phyloP scores from a whole-genome alignment of 2,797 vertebrate genomes.

The Gobionotothen gibberifrons region DNA sequence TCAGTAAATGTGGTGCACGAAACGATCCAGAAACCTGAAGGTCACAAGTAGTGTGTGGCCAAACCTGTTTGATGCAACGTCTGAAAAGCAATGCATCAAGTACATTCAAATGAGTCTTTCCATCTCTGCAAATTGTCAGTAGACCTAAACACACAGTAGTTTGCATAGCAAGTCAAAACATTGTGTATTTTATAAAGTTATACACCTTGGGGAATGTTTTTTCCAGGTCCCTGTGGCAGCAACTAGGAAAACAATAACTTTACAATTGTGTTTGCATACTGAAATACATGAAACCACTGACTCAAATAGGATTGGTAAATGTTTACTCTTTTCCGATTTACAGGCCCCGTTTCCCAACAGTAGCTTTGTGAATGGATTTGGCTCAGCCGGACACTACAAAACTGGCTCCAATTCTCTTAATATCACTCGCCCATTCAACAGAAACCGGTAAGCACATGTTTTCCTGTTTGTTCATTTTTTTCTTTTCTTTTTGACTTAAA shows the following conservation, averaged over 20 bases:
- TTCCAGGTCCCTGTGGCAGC: background rate
- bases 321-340: background rate
- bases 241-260: background rate
- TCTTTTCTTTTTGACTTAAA: background rate
- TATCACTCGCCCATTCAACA: conserved; percentile 93
- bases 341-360: conserved; percentile 98
- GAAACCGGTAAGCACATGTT: conserved; percentile 89
- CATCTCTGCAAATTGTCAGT: background rate
- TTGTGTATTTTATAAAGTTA: background rate
- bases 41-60: background rate
- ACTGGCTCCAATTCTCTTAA: conserved; percentile 89
- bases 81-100: background rate
- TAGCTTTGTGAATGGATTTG: conserved; percentile 97
- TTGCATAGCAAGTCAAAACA: conserved; percentile 8
- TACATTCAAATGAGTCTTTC: conserved; percentile 18
- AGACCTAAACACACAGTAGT: background rate
- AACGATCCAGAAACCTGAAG: background rate
- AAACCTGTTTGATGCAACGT: background rate
- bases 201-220: background rate
- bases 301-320: conserved; percentile 6
- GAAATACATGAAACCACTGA: background rate
- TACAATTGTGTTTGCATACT: background rate
- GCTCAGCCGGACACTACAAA: conserved; percentile 93
- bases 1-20: background rate
- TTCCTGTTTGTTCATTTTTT: background rate